These are phyloP conservation scores for Chinchilla lanigera DNA, from an alignment of 2,113 vertebrate genomes.

Conservation along the genomic window DNA sequence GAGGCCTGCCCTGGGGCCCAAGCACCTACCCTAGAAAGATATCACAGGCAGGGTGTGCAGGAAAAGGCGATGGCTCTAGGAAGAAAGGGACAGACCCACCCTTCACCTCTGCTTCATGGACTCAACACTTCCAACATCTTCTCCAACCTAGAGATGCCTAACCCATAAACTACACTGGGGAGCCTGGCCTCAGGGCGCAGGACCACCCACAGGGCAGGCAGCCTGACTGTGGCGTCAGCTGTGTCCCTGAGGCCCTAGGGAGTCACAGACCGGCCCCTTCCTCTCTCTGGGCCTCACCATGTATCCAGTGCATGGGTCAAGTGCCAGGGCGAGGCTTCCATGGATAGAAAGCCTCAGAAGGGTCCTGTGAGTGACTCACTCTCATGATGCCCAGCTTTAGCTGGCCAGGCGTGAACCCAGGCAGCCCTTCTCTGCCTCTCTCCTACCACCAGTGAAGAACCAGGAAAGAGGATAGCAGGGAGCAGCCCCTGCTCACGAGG, in stretches of 20 bases:
- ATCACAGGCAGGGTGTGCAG: not conserved
- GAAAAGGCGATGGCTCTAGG: not conserved
- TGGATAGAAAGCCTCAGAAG: not conserved
- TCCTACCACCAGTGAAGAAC: not conserved
- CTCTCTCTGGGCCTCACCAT: not conserved
- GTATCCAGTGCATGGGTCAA: not conserved
- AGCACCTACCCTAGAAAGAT: not conserved
- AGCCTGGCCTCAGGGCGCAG: not conserved
- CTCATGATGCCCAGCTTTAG: not conserved
- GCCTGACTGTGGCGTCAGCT: not conserved
- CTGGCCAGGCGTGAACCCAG: not conserved
- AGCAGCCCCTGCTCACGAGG: not conserved
- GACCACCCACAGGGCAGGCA: not conserved
- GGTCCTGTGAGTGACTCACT: not conserved
- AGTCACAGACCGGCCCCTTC: not conserved
- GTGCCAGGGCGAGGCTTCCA: not conserved
- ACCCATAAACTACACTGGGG: not conserved
- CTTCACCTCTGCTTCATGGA: not conserved
- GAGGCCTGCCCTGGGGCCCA: not conserved
- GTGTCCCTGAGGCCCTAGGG: not conserved
- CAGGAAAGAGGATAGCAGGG: not conserved
- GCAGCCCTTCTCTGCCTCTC: not conserved
- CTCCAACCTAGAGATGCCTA: not conserved
- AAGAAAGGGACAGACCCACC: not conserved
- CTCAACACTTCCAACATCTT: not conserved